phyloP scores from a whole-genome alignment of 1,140 invertebrate species.

The Drosophila novamexicana region DNA sequence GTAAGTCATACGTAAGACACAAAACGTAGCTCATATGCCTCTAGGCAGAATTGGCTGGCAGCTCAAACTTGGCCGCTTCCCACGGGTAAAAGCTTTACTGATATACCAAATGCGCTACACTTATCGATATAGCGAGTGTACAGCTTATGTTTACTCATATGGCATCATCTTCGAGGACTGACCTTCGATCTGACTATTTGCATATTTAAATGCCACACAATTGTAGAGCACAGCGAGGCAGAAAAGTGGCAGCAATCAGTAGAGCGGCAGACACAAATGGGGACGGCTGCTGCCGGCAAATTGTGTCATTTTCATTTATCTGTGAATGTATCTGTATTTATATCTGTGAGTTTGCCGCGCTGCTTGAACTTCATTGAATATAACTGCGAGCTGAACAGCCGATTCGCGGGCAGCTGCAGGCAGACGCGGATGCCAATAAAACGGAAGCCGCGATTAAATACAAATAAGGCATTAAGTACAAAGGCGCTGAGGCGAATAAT shows the following conservation, averaged over 20 bases:
- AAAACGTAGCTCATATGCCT: constrained; percentile 33
- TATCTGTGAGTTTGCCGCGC: constrained; percentile 39
- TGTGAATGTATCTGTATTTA: constrained; percentile 44
- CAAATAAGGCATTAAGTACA: constrained; percentile 81
- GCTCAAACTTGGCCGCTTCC: constrained; percentile 7
- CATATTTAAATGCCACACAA: constrained; percentile 41
- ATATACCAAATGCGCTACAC: constrained; percentile 1
- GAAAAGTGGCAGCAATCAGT: constrained; percentile 46
- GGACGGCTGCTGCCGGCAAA: constrained; percentile 54
- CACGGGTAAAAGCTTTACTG: constrained; percentile 4
- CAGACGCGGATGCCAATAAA: constrained; percentile 61
- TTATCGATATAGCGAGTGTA: background rate
- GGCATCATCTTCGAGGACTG: background rate
- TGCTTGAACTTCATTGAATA: constrained; percentile 69
- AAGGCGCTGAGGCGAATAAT: constrained; percentile 81
- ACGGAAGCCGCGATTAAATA: constrained; percentile 81
- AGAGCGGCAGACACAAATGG: constrained; percentile 17
- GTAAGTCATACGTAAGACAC: constrained; percentile 24
- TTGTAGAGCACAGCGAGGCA: constrained; percentile 23
- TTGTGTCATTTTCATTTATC: constrained; percentile 75
- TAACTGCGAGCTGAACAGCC: constrained; percentile 37
- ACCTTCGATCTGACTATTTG: constrained; percentile 17
- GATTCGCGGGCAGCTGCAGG: constrained; percentile 7
- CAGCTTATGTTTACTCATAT: no score
- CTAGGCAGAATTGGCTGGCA: background rate